Evolutionary conservation across 2,113 vertebrate genomes (phyloP).

Genomic region (Pomatorhinus ruficollis): DNA sequence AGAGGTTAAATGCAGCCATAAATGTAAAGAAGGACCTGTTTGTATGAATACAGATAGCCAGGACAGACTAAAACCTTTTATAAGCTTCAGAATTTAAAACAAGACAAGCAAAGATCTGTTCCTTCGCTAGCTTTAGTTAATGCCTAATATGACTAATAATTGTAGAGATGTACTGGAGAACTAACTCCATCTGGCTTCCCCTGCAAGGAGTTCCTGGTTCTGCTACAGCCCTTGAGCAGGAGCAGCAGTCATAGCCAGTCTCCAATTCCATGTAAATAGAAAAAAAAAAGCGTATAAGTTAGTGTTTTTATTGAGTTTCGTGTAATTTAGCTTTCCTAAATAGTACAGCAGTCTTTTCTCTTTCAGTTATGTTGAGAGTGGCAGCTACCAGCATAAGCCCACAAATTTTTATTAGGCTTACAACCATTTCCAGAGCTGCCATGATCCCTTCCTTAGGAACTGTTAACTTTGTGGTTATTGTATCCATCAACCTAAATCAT

Average conservation of each 20-base stretch:
- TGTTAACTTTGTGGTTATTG: background rate
- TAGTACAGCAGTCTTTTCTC: background rate
- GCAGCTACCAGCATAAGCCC: background rate
- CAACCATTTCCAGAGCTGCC: background rate
- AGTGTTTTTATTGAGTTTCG: background rate
- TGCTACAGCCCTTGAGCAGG: background rate
- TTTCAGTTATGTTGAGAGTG: background rate
- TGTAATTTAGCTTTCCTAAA: background rate
- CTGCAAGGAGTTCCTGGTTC: background rate
- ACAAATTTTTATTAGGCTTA: background rate
- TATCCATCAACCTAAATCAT: background rate
- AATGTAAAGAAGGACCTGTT: background rate
- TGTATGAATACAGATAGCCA: background rate
- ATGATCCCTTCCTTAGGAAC: background rate
- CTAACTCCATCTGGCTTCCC: background rate
- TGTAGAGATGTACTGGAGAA: background rate
- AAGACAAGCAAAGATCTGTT: background rate
- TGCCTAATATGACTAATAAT: background rate
- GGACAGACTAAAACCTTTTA: background rate
- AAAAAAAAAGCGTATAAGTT: background rate
- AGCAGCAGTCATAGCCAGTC: background rate
- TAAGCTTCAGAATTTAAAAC: background rate
- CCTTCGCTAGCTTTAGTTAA: background rate
- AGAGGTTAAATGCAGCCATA: background rate
- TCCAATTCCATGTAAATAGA: background rate